Conservation (phyloP, 2,113 vertebrate species). For the Ardeotis arabs region DNA sequence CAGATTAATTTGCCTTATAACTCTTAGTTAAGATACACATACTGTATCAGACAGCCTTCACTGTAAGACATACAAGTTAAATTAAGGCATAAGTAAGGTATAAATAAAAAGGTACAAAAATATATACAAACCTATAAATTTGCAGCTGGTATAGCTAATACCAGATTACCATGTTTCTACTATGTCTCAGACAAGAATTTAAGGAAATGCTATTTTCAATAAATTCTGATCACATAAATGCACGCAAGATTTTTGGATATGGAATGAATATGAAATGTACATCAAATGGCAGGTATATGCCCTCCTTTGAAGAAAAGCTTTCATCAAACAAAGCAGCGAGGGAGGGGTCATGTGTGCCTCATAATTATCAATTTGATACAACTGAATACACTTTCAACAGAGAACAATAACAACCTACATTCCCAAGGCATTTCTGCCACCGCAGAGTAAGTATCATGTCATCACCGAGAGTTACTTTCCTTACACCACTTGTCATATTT, state of each 20-base stretch:
- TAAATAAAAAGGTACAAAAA: background rate
- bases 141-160: background rate
- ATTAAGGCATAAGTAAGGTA: background rate
- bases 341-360: background rate
- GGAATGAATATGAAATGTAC: background rate
- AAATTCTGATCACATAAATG: background rate
- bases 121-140: background rate
- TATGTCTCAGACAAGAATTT: background rate
- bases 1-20: background rate
- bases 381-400: background rate
- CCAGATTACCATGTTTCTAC: background rate
- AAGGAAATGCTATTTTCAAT: background rate
- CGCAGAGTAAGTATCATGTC: background rate
- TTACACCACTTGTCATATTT: background rate
- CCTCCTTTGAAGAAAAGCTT: background rate
- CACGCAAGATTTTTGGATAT: background rate
- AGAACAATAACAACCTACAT: background rate
- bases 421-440: background rate
- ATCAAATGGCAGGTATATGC: background rate
- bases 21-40: background rate
- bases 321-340: background rate
- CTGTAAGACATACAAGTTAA: background rate
- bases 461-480: background rate
- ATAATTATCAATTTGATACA: background rate
- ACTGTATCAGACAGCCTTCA: background rate